Percentiles rank a stretch among this genome's conserved stretches.
These are phyloP conservation scores for Albula goreensis DNA, from an alignment of 2,113 vertebrate genomes.

Conservation along the genomic window DNA sequence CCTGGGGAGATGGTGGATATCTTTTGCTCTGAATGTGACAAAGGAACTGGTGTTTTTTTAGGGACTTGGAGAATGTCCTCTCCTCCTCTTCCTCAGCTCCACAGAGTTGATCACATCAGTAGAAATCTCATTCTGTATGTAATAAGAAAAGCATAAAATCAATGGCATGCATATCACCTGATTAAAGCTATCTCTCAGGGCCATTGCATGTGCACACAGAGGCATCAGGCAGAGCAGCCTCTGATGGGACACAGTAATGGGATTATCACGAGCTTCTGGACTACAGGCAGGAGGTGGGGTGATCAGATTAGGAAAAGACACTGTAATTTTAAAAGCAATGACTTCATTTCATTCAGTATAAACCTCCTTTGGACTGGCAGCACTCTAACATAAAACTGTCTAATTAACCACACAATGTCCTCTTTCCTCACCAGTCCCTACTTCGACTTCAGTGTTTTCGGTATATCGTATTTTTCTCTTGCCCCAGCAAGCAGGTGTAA, in stretches of 20 bases:
- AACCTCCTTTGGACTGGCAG: constrained; percentile 5
- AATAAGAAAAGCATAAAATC: constrained; percentile 37
- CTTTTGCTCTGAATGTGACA: constrained; percentile 6
- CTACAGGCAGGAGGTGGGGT: constrained; percentile 40
- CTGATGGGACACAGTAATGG: constrained; percentile 33
- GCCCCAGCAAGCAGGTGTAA: neutral
- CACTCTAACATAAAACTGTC: neutral
- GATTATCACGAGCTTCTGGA: constrained; percentile 49
- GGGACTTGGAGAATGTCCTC: neutral
- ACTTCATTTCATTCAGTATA: constrained; percentile 32
- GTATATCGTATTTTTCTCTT: neutral
- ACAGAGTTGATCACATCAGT: constrained; percentile 31
- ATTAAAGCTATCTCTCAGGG: constrained; percentile 35
- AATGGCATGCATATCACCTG: constrained; percentile 37
- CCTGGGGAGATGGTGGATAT: neutral
- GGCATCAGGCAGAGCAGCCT: constrained; percentile 32
- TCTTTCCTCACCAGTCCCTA: neutral
- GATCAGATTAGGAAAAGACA: constrained; percentile 50
- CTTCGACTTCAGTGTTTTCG: neutral
- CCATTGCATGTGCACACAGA: constrained; percentile 19
- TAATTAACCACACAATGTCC: neutral
- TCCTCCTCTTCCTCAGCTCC: neutral
- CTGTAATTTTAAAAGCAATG: constrained; percentile 41
- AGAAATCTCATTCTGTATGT: constrained; percentile 27
- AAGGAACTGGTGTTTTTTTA: neutral